These are phyloP conservation scores for Zophobas morio DNA, from an alignment of 1,140 invertebrate genomes.

Conservation along the genomic window DNA sequence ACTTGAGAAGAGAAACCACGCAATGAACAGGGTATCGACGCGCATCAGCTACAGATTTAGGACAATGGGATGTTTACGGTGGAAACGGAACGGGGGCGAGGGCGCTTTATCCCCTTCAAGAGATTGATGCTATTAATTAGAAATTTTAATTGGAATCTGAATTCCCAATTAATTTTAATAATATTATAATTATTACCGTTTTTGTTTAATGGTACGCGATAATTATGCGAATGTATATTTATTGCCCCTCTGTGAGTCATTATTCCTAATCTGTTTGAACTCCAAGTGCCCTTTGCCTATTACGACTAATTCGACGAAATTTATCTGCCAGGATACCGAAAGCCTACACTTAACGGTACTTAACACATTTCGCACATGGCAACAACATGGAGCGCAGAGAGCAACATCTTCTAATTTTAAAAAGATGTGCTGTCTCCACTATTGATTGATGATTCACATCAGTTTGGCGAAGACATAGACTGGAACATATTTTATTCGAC, in stretches of 20 bases:
- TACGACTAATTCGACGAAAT: constrained; percentile 23
- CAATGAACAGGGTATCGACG: constrained; percentile 46
- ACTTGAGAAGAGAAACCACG: constrained; percentile 47
- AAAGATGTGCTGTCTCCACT: too few relatives aligned
- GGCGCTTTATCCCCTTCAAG: constrained; percentile 27
- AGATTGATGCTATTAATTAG: constrained; percentile 53
- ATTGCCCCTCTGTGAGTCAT: constrained; percentile 17
- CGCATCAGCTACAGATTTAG: constrained; percentile 45
- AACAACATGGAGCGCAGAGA: too few relatives aligned
- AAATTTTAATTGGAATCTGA: constrained; percentile 50
- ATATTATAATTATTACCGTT: constrained; percentile 38
- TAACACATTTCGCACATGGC: background rate
- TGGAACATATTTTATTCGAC: too few relatives aligned
- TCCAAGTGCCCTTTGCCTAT: constrained; percentile 5
- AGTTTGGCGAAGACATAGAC: too few relatives aligned
- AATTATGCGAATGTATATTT: constrained; percentile 34
- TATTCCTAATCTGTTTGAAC: constrained; percentile 24
- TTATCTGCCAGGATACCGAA: background rate
- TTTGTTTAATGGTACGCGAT: constrained; percentile 37
- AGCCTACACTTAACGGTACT: background rate
- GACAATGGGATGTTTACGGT: constrained; percentile 41
- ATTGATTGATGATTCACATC: too few relatives aligned
- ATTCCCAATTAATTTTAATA: constrained; percentile 51
- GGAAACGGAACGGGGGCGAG: background rate
- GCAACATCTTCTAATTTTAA: too few relatives aligned